Base-by-base conservation (phyloP, 2,888 invertebrate genomes). In the Caenorhabditis angaria region DNA sequence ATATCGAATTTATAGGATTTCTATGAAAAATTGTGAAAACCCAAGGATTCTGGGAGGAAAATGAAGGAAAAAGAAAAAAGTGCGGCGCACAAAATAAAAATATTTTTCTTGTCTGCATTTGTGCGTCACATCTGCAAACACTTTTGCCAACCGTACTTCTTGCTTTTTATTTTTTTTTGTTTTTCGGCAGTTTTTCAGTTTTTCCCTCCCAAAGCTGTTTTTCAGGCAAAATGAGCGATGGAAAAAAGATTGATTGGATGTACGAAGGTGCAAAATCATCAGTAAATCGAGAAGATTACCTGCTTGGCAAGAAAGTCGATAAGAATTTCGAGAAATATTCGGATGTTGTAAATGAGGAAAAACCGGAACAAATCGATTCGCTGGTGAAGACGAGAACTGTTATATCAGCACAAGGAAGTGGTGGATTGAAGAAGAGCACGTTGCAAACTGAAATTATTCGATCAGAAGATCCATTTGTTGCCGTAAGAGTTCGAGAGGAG, bases 251-350 rank as follows among this genome's bases (percentile, higher is more conserved):
- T 28, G 70, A 73, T 55, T 85, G 85, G 85, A 85, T 85, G 84
- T 85, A 85, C 68, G 82, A 84, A 25, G 85, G 85, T 8, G 74
- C 80, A 22, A 85, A 85, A 62, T 75, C 83, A 10, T 62, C 73
- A 28, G 83, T 83, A 0, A 84, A 85, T 50, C 66, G 84, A 27
- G 85, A 85, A 65, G 85, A 85, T 50, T 85, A 85, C 69, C 60
- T 85, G 54, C 76, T 85, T 18, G 85, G 85, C 58, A 85, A 85
- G 61, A 78, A 75, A 66, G 76, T 85, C 48, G 84, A 85, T 61
- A 83, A 81, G 65, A 85, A 85, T 50, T 85, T 85, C 58, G 84
- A 85, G 67, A 78, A 85, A 57, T 85, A 82, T 65, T 83, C 84
- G 8, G 85, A 85, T 71, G 84, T 83, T 1, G 81, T 85, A 14